A percentile compares a stretch with the other conserved stretches of the same genome.
Conservation (phyloP, 1,140 invertebrate genomes). For the Pseudomyrmex sp. region DNA sequence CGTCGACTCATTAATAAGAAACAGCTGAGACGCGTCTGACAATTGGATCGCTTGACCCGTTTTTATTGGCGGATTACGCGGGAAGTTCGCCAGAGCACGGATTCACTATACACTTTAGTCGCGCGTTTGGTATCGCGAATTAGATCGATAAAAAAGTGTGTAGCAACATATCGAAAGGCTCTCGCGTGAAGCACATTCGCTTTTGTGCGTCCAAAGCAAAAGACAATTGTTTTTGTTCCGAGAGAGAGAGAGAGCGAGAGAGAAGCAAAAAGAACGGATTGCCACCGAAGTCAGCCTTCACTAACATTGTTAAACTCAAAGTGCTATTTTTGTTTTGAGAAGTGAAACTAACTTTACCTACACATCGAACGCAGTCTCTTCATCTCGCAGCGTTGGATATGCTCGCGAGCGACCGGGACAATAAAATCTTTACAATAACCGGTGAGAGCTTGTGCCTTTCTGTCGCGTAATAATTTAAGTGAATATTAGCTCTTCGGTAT, state of each 20-base stretch:
- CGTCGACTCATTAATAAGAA: conserved; percentile 28
- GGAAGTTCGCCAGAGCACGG: conserved; percentile 63
- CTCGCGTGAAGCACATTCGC: not conserved
- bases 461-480: conserved; percentile 10
- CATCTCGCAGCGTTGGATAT: conserved; percentile 58
- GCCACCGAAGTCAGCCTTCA: not conserved
- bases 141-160: conserved; percentile 1
- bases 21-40: conserved; percentile 52
- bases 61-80: conserved; percentile 74
- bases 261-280: conserved; percentile 15
- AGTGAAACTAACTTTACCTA: conserved; percentile 2
- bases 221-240: not conserved
- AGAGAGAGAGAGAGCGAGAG: not conserved
- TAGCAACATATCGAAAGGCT: not conserved
- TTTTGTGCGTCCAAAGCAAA: conserved; percentile 14
- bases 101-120: not conserved
- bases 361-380: conserved; percentile 34
- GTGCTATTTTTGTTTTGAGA: conserved; percentile 50
- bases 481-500: not conserved
- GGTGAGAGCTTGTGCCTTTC: conserved; percentile 66
- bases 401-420: conserved; percentile 63
- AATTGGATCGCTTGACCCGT: conserved; percentile 79
- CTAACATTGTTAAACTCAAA: not conserved
- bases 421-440: conserved; percentile 69
- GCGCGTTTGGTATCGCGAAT: conserved; percentile 18